These are phyloP conservation scores for Anguilla megastoma DNA, from an alignment of 2,797 vertebrate genomes.

Conservation along the genomic window DNA sequence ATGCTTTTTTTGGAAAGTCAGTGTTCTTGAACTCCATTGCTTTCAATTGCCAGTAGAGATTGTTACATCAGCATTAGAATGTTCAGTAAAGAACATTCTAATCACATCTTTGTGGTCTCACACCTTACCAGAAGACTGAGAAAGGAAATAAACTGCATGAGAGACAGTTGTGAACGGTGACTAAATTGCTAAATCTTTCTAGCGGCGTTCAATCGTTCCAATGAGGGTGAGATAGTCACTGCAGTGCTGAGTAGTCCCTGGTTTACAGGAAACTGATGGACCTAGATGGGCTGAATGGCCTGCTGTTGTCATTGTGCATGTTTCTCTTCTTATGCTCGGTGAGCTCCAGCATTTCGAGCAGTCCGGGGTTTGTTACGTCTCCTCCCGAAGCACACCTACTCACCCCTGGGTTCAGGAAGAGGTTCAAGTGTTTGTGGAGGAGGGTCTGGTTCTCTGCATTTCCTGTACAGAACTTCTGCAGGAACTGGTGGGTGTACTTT, in stretches of 20 bases:
- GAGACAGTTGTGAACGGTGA: not conserved
- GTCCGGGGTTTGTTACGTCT: not conserved
- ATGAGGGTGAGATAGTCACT: not conserved
- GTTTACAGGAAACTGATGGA: not conserved
- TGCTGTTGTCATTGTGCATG: not conserved
- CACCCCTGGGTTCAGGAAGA: slow-evolving; percentile 93
- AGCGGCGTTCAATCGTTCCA: not conserved
- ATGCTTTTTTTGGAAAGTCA: too few relatives aligned
- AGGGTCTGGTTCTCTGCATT: slow-evolving; percentile 94
- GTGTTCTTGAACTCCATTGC: too few relatives aligned
- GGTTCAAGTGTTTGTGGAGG: slow-evolving; percentile 89
- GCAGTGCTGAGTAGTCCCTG: not conserved
- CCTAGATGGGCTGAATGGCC: not conserved
- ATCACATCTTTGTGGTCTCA: not conserved
- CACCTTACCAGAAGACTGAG: not conserved
- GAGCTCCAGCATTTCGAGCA: not conserved
- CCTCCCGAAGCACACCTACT: slow-evolving; percentile 44
- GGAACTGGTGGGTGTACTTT: slow-evolving; percentile 90
- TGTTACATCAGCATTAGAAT: too few relatives aligned
- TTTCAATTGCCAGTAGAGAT: too few relatives aligned
- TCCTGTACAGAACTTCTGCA: slow-evolving; percentile 93
- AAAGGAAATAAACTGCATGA: not conserved
- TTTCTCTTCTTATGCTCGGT: not conserved
- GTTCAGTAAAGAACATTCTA: not conserved
- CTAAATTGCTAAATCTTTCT: not conserved